Base-by-base conservation (phyloP, 2,888 invertebrate genomes). In the Chromoteleia sp. region DNA sequence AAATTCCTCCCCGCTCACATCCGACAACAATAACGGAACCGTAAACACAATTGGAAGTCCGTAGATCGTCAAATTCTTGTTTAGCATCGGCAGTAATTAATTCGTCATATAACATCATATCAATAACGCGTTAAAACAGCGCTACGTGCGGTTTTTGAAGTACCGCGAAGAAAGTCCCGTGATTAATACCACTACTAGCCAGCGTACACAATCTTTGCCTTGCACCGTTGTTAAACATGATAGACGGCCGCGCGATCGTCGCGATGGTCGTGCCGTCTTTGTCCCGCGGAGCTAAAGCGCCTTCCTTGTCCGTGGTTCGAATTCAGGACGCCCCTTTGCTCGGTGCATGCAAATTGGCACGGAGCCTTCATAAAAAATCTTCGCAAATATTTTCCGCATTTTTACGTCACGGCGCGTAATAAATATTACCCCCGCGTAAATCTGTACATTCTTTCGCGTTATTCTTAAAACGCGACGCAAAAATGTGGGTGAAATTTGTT, bases 321-420 rank as follows among this genome's bases (percentile, higher is more conserved):
- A 48, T 48, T 21, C 45, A 45, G 56, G 39, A 39, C 48, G 45
- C 17, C 17, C 17, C 39, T n/a, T 10, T 6, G 41, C 25, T 29
- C n/a, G n/a, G 36, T 15, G 19, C n/a, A 63, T 63, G 63, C 56
- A 74, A 74, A 74, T 61, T 63, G 73, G 63, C 33, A 74, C 43
- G 43, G 15, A 33, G 33, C 29, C 3, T 36, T 50, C 59, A 59
- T 59, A 73, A 61, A 73, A 45, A 56, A 56, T 30, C 15, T 33
- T 19, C n/a, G 50, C 68, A 76, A 76, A 43, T 76, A 61, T 76
- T 76, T 68, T 76, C 76, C 76, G 76, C 76, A 61, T 76, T 59
- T 68, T 68, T 76, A 67, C 59, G 59, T 48, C 61, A 58, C 33
- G 12, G 5, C 17, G 67, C 54, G 52, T n/a, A n/a, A 76, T 76